A percentile compares a stretch with the other conserved stretches of the same genome.
These are phyloP conservation scores for Platysternon megacephalum DNA, from an alignment of 2,113 vertebrate species.

Conservation along the genomic window DNA sequence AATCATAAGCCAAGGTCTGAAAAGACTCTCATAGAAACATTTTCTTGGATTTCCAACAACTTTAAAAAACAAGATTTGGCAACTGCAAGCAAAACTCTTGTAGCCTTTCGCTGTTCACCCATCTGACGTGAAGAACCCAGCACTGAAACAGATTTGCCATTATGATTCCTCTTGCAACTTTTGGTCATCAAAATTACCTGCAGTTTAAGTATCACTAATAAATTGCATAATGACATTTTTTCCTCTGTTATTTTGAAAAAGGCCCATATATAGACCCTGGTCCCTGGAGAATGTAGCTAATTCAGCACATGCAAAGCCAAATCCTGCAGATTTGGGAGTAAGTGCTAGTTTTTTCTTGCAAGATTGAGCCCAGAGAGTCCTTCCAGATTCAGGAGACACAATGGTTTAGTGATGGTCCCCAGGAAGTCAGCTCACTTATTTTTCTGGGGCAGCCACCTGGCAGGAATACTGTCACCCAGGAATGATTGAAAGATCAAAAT, in stretches of 20 bases:
- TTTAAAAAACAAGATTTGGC: slow-evolving; percentile 10
- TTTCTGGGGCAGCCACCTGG: background rate
- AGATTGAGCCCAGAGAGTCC: background rate
- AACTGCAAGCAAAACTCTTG: background rate
- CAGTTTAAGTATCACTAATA: background rate
- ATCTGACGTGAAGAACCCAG: background rate
- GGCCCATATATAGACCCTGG: background rate
- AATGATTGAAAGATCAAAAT: background rate
- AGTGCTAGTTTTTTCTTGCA: background rate
- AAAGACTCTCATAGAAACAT: slow-evolving; percentile 2
- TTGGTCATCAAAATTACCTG: background rate
- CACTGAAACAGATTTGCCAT: background rate
- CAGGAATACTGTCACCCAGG: background rate
- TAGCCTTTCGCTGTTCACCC: background rate
- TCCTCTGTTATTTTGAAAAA: background rate
- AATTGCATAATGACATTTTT: background rate
- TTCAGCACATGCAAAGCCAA: background rate
- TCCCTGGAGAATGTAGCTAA: background rate
- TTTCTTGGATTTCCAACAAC: slow-evolving; percentile 20
- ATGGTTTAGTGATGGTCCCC: background rate
- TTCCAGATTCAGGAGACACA: background rate
- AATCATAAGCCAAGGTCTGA: slow-evolving; percentile 22
- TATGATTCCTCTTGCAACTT: background rate
- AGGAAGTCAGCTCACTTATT: background rate
- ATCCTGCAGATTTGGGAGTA: background rate